Conservation (phyloP, 2,888 invertebrate genomes). For the Torymus aiolomorphi region DNA sequence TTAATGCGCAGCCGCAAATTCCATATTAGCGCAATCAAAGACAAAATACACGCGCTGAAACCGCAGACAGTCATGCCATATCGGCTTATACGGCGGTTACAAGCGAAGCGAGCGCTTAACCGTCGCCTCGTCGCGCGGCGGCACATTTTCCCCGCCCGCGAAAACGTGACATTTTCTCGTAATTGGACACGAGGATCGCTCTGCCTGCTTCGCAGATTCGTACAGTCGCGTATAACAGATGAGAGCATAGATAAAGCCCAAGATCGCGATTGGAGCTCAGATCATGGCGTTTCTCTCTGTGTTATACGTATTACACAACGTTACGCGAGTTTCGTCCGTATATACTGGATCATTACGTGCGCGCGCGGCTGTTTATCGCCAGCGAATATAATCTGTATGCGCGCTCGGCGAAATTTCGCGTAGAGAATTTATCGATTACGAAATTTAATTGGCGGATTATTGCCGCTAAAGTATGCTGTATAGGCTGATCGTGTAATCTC, state of each 20-base stretch:
- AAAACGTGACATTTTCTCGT: slow-evolving; percentile 60
- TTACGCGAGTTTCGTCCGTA: no score
- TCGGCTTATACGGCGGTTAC: slow-evolving; percentile 52
- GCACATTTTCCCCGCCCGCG: slow-evolving; percentile 52
- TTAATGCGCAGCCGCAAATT: no score
- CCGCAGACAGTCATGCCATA: not conserved
- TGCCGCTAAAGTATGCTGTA: no score
- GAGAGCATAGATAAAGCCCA: slow-evolving; percentile 12
- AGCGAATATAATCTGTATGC: no score
- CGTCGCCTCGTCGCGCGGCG: not conserved
- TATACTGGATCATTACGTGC: no score
- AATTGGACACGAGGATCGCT: slow-evolving; percentile 56
- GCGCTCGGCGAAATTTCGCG: no score
- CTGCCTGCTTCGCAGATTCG: slow-evolving; percentile 18
- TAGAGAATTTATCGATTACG: no score
- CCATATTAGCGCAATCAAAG: no score
- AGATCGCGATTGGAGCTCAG: not conserved
- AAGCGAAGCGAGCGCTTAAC: slow-evolving; percentile 21
- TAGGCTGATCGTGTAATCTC: no score
- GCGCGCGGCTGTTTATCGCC: no score
- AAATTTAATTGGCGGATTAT: no score
- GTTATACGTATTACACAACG: not conserved
- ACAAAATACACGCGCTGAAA: not conserved
- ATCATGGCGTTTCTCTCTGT: not conserved
- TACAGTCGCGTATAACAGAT: no score